phyloP scores from a whole-genome alignment of 2,113 vertebrate species.

The crab-eating macaque (Macaca fascicularis) region DNA sequence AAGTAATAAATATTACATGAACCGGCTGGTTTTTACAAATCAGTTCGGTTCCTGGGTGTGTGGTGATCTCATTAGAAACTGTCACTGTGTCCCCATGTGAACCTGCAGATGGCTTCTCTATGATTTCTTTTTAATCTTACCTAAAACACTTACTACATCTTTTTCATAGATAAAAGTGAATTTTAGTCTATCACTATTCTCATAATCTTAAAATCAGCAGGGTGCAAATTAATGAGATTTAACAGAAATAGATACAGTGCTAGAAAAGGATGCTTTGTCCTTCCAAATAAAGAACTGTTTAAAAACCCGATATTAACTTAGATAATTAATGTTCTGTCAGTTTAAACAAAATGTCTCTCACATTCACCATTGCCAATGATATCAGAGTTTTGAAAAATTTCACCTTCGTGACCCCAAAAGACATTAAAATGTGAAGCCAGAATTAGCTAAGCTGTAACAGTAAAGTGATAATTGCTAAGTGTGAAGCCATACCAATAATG shows the following conservation, averaged over 20 bases:
- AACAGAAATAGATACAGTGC: not conserved
- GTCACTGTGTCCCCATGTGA: not conserved
- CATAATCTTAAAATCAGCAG: conserved; percentile 38
- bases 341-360: conserved; percentile 60
- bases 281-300: conserved; percentile 46
- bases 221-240: conserved; percentile 61
- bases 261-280: not conserved
- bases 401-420: conserved; percentile 21
- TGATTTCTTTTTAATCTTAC: conserved; percentile 2
- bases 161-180: conserved; percentile 45
- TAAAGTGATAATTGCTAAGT: conserved; percentile 62
- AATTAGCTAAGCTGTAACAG: conserved; percentile 57
- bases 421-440: conserved; percentile 19
- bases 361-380: conserved; percentile 45
- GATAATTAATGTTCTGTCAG: conserved; percentile 42
- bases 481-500: not conserved
- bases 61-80: not conserved
- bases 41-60: not conserved
- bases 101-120: not conserved
- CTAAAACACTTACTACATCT: conserved; percentile 47
- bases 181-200: conserved; percentile 45
- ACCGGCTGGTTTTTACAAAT: not conserved
- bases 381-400: conserved; percentile 36
- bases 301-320: conserved; percentile 38
- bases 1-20: not conserved